Evolutionary conservation across 30 jellyfish, hydroid and myxozoan genomes (phyloP), one percentile per base, ranked within the genome.

Genomic region (Hydra vulgaris): DNA sequence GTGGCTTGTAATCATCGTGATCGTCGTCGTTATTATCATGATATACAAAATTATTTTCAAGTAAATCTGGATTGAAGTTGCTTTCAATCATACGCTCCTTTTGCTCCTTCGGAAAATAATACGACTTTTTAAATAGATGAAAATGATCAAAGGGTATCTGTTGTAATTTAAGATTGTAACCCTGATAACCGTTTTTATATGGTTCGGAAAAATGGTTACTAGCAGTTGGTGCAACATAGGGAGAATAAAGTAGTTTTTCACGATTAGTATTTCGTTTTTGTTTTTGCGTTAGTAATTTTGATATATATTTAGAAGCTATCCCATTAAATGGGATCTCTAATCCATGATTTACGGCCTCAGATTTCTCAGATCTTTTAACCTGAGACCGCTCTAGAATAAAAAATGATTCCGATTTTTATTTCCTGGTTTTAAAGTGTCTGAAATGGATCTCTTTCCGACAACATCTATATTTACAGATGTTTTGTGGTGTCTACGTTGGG

Each of bases 381-480:
- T 95, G 96, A 92, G 99, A 92, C 99, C 99, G 96, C 99, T 95
- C 85, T 88, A 92, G 99, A 87, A 92, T 92, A 92, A 92, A 92
- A 92, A 92, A 92, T 80, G 87, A 56, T 80, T 70, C 70, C 26
- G 52, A 19, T 54, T 54, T 55, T 23, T 40, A 23, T 26, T 25
- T 18, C 71, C 19, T 27, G 27, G 25, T 8, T 54, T 21, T 23
- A 25, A 26, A 24, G 17, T 17, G 66, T 84, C 89, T n/a, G 83
- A 84, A 1, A 71, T 66, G 70, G 99, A 92, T 80, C 99, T 71
- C 76, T 92, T 92, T 20, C 99, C 99, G 17, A 87, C 88, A n/a
- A 92, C 96, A 77, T 92, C 99, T 0, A 92, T 95, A 76, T 92
- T 93, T 55, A 92, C 96, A 1, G 97, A 81, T 66, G 99, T 92